Conservation (phyloP, 2,797 vertebrate species). For the Parauchenoglanis ngamensis region DNA sequence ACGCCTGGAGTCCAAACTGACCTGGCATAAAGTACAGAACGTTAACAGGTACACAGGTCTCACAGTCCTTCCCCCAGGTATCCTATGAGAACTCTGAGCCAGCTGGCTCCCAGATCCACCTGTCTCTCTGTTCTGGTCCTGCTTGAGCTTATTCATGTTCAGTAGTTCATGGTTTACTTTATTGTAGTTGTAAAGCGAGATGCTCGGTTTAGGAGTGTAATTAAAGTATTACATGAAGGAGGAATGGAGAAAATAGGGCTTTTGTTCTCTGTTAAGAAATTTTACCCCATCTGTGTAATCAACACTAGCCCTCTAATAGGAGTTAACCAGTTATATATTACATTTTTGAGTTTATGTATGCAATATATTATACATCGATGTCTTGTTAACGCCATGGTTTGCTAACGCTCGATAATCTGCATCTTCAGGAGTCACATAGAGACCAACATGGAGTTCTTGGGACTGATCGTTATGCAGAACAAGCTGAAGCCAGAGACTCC, state of each 20-base stretch:
- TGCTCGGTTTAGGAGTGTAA: neutral
- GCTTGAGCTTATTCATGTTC: neutral
- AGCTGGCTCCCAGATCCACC: neutral
- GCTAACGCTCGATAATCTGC: constrained; percentile 27
- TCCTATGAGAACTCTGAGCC: neutral
- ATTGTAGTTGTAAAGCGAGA: neutral
- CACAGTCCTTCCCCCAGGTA: neutral
- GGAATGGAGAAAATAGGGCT: neutral
- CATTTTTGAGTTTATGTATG: neutral
- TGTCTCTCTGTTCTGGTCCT: neutral
- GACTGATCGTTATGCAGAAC: constrained; percentile 98
- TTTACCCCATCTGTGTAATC: neutral
- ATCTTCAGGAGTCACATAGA: constrained; percentile 88
- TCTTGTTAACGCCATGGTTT: neutral
- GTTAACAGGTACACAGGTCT: constrained; percentile 80
- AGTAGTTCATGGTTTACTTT: neutral
- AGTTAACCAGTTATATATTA: neutral
- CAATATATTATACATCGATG: neutral
- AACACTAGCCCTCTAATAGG: neutral
- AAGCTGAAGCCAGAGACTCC: constrained; percentile 94
- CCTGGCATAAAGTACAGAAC: constrained; percentile 96
- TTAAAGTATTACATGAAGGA: neutral
- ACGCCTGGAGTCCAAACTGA: constrained; percentile 90
- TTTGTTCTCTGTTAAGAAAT: neutral
- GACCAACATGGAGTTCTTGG: constrained; percentile 94